A percentile compares a stretch with the other conserved stretches of the same genome.
Evolutionary conservation across 1,140 invertebrate species (phyloP).

Genomic region (Euura lappo): DNA sequence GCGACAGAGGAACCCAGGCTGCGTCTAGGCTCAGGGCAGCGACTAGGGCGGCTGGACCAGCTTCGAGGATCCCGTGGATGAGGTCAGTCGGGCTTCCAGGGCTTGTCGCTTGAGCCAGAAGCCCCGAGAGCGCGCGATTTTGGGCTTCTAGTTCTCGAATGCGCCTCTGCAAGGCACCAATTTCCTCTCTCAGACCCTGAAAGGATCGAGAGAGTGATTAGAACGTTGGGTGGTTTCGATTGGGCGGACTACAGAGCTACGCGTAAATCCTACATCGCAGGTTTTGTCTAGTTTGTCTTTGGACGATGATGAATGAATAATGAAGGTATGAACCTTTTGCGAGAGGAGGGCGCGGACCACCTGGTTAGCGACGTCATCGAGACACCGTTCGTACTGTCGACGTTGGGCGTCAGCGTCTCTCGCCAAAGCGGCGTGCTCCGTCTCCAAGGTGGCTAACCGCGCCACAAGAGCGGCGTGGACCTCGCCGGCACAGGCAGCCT

Average conservation of each 20-base stretch:
- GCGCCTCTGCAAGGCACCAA: conserved; percentile 66
- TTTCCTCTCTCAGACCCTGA: conserved; percentile 72
- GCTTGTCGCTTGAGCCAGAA: conserved; percentile 70
- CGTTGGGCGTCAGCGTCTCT: conserved; percentile 68
- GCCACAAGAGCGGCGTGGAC: conserved; percentile 64
- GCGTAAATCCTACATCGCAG: background rate
- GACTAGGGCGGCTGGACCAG: conserved; percentile 45
- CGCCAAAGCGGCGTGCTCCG: conserved; percentile 66
- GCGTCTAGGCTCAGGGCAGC: conserved; percentile 60
- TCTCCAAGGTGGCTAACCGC: conserved; percentile 68
- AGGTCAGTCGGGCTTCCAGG: conserved; percentile 56
- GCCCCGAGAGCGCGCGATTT: conserved; percentile 69
- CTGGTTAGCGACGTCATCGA: conserved; percentile 81
- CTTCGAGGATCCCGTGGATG: conserved; percentile 48
- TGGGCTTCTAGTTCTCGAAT: conserved; percentile 74
- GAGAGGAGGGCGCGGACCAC: conserved; percentile 81
- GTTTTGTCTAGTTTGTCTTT: background rate
- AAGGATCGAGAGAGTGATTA: conserved; percentile 15
- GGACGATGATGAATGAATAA: conserved; percentile 17
- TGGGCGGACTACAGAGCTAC: background rate
- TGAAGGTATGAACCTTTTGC: conserved; percentile 72
- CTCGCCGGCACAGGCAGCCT: conserved; percentile 63
- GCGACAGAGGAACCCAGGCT: conserved; percentile 67
- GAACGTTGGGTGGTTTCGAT: no score
- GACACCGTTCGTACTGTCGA: conserved; percentile 74